Evolutionary conservation across 2,113 vertebrate species (phyloP).

Genomic region (Pedionomus torquatus): DNA sequence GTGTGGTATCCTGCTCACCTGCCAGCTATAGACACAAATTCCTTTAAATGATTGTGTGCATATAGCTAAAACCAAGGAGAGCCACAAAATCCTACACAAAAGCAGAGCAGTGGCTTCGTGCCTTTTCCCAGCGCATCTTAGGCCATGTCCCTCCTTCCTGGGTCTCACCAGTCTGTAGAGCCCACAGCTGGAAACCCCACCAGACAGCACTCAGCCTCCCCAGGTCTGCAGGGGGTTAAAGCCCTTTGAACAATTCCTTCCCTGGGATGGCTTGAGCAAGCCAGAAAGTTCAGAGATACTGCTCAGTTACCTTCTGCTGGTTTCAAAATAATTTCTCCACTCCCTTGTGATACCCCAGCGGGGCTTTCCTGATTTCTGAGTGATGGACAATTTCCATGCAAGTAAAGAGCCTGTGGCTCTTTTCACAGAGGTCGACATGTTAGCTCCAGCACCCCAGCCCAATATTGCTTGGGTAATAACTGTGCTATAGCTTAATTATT

Average conservation of each 20-base stretch:
- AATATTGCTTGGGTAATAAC: not conserved
- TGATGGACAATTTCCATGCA: not conserved
- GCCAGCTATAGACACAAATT: not conserved
- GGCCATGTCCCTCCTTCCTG: accelerated
- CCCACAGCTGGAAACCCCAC: not conserved
- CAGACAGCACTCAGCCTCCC: not conserved
- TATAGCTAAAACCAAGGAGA: not conserved
- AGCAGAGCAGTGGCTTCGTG: not conserved
- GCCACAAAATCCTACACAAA: not conserved
- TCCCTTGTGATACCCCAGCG: not conserved
- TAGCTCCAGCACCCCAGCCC: not conserved
- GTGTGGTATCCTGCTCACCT: not conserved
- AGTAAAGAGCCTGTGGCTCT: not conserved
- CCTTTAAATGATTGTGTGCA: not conserved
- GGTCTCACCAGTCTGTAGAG: accelerated
- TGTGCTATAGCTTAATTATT: not conserved
- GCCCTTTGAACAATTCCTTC: not conserved
- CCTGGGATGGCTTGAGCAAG: not conserved
- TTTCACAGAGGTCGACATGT: not conserved
- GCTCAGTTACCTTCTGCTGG: not conserved
- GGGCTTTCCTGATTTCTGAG: not conserved
- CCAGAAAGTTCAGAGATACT: not conserved
- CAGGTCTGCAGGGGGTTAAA: not conserved
- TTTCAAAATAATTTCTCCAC: not conserved
- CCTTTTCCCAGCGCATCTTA: not conserved